Evolutionary conservation across 2,888 invertebrate genomes (phyloP).

Genomic region (Celastrina argiolus): DNA sequence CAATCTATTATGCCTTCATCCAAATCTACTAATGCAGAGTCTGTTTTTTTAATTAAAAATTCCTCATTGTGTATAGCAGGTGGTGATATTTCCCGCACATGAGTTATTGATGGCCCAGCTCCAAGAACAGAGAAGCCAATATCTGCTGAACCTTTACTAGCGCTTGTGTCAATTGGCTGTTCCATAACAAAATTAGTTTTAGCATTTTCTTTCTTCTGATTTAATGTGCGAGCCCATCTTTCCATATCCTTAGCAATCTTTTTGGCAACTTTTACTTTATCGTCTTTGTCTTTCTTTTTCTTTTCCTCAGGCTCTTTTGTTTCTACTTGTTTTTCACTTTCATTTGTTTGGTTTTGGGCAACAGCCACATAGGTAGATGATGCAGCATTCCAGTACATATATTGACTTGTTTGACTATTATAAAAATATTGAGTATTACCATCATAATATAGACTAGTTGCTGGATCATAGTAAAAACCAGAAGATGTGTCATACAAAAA

Average conservation of each 20-base stretch:
- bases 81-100: constrained; percentile 58
- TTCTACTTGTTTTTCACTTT: constrained; percentile 53
- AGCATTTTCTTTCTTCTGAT: constrained; percentile 93
- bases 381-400: constrained; percentile 95
- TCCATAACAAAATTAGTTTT: constrained; percentile 67
- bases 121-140: constrained; percentile 95
- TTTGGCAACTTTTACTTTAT: constrained; percentile 97
- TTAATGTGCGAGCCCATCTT: constrained; percentile 96
- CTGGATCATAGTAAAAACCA: constrained; percentile 96
- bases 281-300: constrained; percentile 88
- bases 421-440: constrained; percentile 97
- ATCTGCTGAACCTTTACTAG: constrained; percentile 89
- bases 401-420: constrained; percentile 93
- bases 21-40: constrained; percentile 77
- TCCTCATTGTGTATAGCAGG: constrained; percentile 54
- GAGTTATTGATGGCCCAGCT: constrained; percentile 75
- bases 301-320: constrained; percentile 72
- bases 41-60: constrained; percentile 67
- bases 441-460: constrained; percentile 97
- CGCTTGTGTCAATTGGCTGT: constrained; percentile 63
- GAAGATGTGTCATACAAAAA: constrained; percentile 97
- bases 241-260: constrained; percentile 95
- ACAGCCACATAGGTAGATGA: constrained; percentile 80
- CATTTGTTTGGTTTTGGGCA: constrained; percentile 54
- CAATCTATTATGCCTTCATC: constrained; percentile 91